Evolutionary conservation across 2,888 invertebrate genomes (phyloP), one percentile per base, ranked within the genome.

Genomic region (Drosophila affinis): DNA sequence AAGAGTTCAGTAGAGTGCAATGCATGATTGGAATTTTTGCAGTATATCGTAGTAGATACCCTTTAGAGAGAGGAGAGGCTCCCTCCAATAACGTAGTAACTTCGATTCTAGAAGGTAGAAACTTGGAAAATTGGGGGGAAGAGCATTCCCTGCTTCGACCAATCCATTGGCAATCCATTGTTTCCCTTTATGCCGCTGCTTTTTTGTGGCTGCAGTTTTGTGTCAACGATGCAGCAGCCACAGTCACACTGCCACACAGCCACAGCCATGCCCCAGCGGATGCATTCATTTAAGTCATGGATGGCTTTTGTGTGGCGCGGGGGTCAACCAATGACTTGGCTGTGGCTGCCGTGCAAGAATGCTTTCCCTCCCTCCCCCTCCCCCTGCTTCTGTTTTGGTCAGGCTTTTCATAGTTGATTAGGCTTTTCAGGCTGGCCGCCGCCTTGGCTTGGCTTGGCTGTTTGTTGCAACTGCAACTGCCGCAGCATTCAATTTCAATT

Each of bases 251-350:
- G 18, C 21, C 21, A 21, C 21, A 24, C 24, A 24, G 21, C 21
- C 21, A 3, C 21, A 21, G 24, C 5, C 59, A 52, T 34, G 59
- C 47, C 72, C 10, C 39, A 52, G 79, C 82, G 82, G 86, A 82
- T 82, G 82, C 76, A 71, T 81, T 79, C 82, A 81, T 77, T 82
- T 75, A 82, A 61, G 64, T 72, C 67, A 44, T 55, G 39, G n/a
- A 2, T 39, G 39, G 39, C 39, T 39, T 39, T 39, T 14, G 14
- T 34, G 45, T 34, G n/a, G 45, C 34, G n/a, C 47, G 54, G 69
- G 68, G 69, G 49, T 24, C 48, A 68, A 2, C 7, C 39, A 39
- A n/a, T 39, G 39, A n/a, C 39, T 21, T 21, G 21, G 21, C 21
- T 21, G 3, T 39, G 39, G 39, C 39, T 39, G 77, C 75, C 78